phyloP scores from a whole-genome alignment of 2,797 vertebrate species.

The Cyclopterus lumpus region DNA sequence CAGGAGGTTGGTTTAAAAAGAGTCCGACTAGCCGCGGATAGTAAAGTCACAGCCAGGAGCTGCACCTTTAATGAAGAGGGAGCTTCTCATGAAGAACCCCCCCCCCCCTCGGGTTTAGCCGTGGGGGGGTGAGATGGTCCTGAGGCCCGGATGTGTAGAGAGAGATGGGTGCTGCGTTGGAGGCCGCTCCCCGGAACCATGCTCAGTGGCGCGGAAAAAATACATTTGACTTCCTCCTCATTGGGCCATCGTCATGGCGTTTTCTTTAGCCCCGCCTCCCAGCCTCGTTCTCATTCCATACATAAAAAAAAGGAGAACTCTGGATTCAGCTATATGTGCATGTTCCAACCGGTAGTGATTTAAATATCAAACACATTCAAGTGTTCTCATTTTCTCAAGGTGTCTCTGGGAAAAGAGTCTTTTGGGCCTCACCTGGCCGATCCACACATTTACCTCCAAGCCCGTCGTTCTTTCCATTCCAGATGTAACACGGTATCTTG shows the following conservation, averaged over 20 bases:
- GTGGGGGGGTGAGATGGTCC: constrained; percentile 4
- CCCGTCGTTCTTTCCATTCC: background rate
- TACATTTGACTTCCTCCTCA: background rate
- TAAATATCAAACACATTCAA: too few relatives aligned
- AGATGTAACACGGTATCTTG: background rate
- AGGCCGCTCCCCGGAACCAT: background rate
- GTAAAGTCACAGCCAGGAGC: too few relatives aligned
- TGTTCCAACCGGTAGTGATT: background rate
- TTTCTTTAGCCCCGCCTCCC: background rate
- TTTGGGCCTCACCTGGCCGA: background rate
- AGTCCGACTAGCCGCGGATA: too few relatives aligned
- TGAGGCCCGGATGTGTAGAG: constrained; percentile 7
- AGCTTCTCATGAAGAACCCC: background rate
- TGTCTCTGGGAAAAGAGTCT: background rate
- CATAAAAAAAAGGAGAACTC: background rate
- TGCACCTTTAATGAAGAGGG: background rate
- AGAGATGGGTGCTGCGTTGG: background rate
- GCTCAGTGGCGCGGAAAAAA: background rate
- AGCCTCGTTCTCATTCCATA: background rate
- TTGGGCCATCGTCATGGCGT: too few relatives aligned
- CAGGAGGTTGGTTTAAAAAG: too few relatives aligned
- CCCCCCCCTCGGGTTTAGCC: background rate
- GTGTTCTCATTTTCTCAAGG: background rate
- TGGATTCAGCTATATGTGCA: background rate
- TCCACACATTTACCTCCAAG: background rate